Conservation (phyloP, 2,888 invertebrate species). For the Agonopterix subpropinquella region DNA sequence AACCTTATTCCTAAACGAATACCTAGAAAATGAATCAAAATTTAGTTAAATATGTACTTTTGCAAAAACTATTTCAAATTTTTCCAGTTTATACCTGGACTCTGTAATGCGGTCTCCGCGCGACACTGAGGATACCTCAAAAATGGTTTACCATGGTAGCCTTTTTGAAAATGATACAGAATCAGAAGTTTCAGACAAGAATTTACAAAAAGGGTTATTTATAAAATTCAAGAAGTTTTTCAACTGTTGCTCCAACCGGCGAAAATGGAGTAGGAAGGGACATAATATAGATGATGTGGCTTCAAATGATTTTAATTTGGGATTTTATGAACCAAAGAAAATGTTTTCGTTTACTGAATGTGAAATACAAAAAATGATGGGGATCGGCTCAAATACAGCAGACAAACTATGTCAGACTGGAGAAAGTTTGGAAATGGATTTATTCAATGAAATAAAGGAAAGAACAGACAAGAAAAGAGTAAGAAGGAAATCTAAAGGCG, state of each 20-base stretch:
- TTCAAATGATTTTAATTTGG: slow-evolving; percentile 2
- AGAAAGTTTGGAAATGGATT: slow-evolving; percentile 39
- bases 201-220: neutral
- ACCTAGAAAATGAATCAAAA: too few species aligned
- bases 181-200: neutral
- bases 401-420: slow-evolving; percentile 50
- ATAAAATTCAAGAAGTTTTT: slow-evolving; percentile 10
- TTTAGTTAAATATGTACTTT: too few species aligned
- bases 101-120: slow-evolving; percentile 56
- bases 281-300: neutral
- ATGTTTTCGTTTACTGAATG: slow-evolving; percentile 42
- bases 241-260: slow-evolving; percentile 19
- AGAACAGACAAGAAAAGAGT: slow-evolving; percentile 1
- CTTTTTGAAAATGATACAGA: slow-evolving; percentile 24
- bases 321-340: slow-evolving; percentile 10
- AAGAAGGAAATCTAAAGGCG: neutral
- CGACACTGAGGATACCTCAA: slow-evolving; percentile 26
- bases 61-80: too few species aligned
- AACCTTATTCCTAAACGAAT: too few species aligned
- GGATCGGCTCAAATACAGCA: slow-evolving; percentile 1
- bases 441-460: slow-evolving; percentile 5
- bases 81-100: slow-evolving; percentile 49
- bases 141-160: slow-evolving; percentile 21
- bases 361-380: slow-evolving; percentile 37
- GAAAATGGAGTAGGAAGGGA: slow-evolving; percentile 3